Conservation (phyloP, 2,113 vertebrate genomes). For the Cinclus mexicanus region DNA sequence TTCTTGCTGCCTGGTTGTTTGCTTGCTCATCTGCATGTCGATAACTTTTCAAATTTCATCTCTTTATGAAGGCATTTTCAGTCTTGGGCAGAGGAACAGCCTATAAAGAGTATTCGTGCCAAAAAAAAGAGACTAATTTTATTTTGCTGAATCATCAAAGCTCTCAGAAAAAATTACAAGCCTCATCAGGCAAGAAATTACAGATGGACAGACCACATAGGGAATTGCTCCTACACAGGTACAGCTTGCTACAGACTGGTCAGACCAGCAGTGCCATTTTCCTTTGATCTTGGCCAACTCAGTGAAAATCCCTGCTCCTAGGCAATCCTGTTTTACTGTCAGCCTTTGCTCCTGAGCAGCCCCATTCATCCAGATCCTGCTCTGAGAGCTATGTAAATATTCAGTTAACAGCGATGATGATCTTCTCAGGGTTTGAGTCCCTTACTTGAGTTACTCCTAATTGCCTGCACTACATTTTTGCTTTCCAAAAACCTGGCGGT, state of each 20-base stretch:
- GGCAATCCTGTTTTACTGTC: not conserved
- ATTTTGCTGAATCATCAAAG: not conserved
- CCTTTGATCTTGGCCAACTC: not conserved
- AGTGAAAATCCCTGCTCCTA: not conserved
- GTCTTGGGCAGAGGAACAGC: not conserved
- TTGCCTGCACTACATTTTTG: not conserved
- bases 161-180: not conserved
- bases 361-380: not conserved
- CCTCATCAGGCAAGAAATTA: not conserved
- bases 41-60: not conserved
- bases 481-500: not conserved
- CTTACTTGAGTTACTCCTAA: not conserved
- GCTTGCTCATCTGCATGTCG: not conserved
- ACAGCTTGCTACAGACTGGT: not conserved
- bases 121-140: conserved; percentile 27
- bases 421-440: not conserved
- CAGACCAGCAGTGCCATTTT: not conserved
- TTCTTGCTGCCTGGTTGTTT: not conserved
- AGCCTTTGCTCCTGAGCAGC: not conserved
- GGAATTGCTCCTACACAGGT: not conserved
- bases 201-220: not conserved
- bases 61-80: not conserved
- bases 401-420: not conserved
- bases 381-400: not conserved
- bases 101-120: not conserved